phyloP scores from a whole-genome alignment of 2,113 vertebrate genomes.

The Grammomys surdaster region DNA sequence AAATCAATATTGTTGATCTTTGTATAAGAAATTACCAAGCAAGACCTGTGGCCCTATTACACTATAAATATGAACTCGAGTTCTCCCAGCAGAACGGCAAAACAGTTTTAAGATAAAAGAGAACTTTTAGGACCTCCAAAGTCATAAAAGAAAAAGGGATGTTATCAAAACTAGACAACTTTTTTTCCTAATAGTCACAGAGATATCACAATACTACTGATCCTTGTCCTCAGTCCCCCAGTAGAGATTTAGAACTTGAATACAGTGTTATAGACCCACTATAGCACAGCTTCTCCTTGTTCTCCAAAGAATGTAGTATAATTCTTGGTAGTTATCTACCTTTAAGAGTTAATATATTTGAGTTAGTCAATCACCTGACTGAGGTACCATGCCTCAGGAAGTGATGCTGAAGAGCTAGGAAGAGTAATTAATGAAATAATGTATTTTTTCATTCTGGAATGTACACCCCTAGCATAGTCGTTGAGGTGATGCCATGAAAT shows the following conservation, averaged over 20 bases:
- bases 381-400: neutral
- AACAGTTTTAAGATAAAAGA: neutral
- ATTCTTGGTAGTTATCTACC: too few relatives aligned
- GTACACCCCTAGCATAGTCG: neutral
- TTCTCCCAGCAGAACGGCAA: neutral
- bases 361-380: neutral
- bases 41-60: rapidly evolving
- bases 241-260: neutral
- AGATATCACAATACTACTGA: neutral
- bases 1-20: neutral
- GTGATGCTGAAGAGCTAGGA: neutral
- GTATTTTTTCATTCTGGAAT: neutral
- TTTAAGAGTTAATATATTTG: neutral
- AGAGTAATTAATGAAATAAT: neutral
- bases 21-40: neutral
- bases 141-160: neutral
- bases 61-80: neutral
- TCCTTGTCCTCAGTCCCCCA: neutral
- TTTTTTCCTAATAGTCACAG: neutral
- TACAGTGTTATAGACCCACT: neutral
- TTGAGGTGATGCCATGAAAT: neutral
- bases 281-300: neutral
- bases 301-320: neutral
- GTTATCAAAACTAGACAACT: neutral
- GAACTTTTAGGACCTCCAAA: neutral